Conservation (phyloP, 2,797 vertebrate genomes). For the Tenualosa ilisha region DNA sequence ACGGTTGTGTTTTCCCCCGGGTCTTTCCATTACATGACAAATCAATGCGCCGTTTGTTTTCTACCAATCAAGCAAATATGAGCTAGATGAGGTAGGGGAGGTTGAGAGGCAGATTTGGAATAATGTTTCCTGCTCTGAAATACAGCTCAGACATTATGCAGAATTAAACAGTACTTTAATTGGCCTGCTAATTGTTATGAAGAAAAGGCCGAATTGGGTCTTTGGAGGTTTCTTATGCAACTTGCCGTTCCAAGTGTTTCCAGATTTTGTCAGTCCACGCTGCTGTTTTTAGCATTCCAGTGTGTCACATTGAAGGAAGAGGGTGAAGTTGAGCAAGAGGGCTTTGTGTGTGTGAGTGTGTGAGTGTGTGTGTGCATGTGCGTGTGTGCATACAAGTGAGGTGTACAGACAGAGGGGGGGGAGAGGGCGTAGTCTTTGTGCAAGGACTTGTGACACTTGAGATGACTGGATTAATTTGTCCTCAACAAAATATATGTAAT, state of each 20-base stretch:
- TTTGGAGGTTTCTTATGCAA: constrained; percentile 23
- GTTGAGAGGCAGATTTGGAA: constrained; percentile 46
- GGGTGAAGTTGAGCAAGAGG: not conserved
- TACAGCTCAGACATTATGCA: constrained; percentile 42
- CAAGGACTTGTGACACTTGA: not conserved
- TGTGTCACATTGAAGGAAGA: not conserved
- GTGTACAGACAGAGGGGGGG: not conserved
- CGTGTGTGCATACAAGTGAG: not conserved
- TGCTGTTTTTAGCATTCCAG: not conserved
- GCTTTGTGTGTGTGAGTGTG: too few species aligned
- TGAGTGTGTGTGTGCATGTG: not conserved
- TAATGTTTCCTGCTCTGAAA: constrained; percentile 51
- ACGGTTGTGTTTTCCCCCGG: constrained; percentile 31
- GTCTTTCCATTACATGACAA: constrained; percentile 36
- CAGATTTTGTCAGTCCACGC: not conserved
- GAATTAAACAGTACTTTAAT: constrained; percentile 52
- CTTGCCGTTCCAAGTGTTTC: constrained; percentile 4
- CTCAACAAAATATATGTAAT: not conserved
- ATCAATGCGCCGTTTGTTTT: constrained; percentile 47
- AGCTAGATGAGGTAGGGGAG: constrained; percentile 37
- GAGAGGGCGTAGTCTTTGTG: too few species aligned
- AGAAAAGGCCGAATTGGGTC: constrained; percentile 32
- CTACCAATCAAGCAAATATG: constrained; percentile 37
- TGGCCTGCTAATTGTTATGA: constrained; percentile 51
- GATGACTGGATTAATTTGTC: not conserved